Conservation (phyloP, 2,797 vertebrate genomes). For the Sebastes ruberrimus region DNA sequence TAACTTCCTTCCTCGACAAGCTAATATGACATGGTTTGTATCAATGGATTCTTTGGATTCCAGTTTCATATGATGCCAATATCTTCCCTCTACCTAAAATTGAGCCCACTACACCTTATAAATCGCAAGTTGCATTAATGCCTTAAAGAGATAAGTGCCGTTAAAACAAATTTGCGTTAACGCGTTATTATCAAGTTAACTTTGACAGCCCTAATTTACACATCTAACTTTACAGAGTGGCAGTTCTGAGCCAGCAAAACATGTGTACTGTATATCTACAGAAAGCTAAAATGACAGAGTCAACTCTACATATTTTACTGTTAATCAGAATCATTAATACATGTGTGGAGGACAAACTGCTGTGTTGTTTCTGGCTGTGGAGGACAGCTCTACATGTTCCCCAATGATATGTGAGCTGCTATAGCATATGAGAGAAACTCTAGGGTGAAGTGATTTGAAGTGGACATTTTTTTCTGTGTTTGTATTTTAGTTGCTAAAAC, state of each 20-base stretch:
- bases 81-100: too few relatives aligned
- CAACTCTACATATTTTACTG: neutral
- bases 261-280: neutral
- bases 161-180: too few relatives aligned
- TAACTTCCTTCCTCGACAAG: too few relatives aligned
- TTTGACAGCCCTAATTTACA: too few relatives aligned
- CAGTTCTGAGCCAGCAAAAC: neutral
- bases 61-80: too few relatives aligned
- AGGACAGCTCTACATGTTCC: conserved; percentile 23
- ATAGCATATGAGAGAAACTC: neutral
- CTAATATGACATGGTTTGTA: too few relatives aligned
- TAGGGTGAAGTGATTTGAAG: neutral
- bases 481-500: neutral
- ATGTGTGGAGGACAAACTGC: neutral
- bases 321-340: neutral
- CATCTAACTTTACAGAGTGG: neutral
- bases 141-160: too few relatives aligned
- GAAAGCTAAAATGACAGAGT: neutral
- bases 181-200: too few relatives aligned
- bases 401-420: conserved; percentile 6
- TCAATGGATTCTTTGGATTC: too few relatives aligned
- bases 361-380: conserved; percentile 10
- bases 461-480: neutral
- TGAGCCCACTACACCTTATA: too few relatives aligned
- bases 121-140: too few relatives aligned